phyloP scores from a whole-genome alignment of 2,888 invertebrate species.

The Nipponacmea schrenckii region DNA sequence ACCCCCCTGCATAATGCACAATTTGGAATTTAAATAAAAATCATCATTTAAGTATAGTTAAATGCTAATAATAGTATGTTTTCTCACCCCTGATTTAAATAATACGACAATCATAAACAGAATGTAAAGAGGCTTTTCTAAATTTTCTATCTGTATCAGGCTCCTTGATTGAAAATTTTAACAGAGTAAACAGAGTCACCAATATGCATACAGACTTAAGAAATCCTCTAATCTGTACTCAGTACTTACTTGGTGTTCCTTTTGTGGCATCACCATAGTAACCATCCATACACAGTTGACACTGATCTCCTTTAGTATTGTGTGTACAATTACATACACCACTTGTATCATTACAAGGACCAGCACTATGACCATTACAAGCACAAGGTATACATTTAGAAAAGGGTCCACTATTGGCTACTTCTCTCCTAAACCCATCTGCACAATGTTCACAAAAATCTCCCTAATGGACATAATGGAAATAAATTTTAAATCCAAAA shows the following conservation, averaged over 20 bases:
- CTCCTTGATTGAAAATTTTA: too few relatives aligned
- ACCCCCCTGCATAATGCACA: too few relatives aligned
- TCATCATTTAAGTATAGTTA: too few relatives aligned
- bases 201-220: too few relatives aligned
- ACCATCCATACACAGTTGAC: conserved; percentile 90
- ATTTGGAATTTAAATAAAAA: too few relatives aligned
- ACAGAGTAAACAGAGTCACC: too few relatives aligned
- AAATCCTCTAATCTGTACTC: too few relatives aligned
- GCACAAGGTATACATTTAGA: conserved; percentile 94
- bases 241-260: conserved; percentile 74
- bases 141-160: too few relatives aligned
- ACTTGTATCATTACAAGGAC: conserved; percentile 86
- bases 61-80: too few relatives aligned
- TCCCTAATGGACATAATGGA: conserved; percentile 40
- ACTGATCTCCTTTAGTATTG: conserved; percentile 93
- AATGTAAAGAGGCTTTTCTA: too few relatives aligned
- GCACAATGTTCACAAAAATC: conserved; percentile 87
- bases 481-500: background rate
- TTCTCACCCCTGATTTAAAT: too few relatives aligned
- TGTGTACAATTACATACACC: conserved; percentile 90
- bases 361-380: conserved; percentile 96
- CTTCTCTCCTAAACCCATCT: conserved; percentile 89
- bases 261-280: conserved; percentile 90
- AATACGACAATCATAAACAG: too few relatives aligned
- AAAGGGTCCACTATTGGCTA: conserved; percentile 88